Conservation (phyloP, 2,797 vertebrate species). For the Cossypha heuglini region DNA sequence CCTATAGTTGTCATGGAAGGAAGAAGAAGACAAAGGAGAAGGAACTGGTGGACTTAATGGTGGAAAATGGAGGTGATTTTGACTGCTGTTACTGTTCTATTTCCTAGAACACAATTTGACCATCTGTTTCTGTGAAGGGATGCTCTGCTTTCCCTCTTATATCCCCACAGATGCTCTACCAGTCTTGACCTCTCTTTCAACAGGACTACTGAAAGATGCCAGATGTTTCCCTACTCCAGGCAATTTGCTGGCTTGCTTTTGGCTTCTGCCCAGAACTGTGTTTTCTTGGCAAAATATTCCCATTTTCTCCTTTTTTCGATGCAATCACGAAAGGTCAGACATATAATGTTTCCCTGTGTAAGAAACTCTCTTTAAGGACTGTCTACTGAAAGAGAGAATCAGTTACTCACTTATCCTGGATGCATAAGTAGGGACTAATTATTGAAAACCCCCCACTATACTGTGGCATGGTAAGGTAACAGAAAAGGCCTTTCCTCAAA, state of each 20-base stretch:
- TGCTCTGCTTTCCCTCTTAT: neutral
- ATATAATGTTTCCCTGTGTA: neutral
- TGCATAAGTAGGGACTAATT: neutral
- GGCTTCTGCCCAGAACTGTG: neutral
- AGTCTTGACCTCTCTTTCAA: neutral
- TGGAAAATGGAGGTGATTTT: neutral
- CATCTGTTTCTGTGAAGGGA: neutral
- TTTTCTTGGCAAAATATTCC: neutral
- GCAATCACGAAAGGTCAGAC: neutral
- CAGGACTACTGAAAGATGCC: neutral
- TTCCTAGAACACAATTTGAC: neutral
- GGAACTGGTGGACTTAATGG: fast-evolving
- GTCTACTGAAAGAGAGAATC: neutral
- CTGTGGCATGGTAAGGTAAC: neutral
- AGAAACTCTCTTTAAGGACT: neutral
- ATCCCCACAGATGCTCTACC: neutral
- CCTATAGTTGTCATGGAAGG: neutral
- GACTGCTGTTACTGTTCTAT: neutral
- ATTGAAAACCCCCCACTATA: fast-evolving
- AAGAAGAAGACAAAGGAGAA: neutral
- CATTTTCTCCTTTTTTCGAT: neutral
- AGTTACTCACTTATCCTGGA: neutral
- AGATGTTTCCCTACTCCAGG: neutral
- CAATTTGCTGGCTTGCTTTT: neutral
- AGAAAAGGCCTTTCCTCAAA: neutral